phyloP scores from a whole-genome alignment of 2,113 vertebrate species.

The Alectura lathami region DNA sequence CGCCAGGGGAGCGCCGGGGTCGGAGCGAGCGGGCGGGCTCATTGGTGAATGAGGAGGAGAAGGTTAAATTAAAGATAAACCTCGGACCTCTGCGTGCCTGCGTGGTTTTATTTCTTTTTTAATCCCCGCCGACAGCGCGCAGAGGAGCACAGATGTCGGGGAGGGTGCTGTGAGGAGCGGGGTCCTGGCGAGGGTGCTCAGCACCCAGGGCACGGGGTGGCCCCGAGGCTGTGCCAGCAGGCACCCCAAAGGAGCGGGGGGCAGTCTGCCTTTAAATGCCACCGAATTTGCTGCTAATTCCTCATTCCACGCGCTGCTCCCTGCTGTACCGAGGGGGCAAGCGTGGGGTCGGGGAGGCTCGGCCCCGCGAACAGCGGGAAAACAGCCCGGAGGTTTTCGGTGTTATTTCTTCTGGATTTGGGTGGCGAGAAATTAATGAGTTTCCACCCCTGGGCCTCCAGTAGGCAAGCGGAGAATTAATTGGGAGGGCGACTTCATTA shows the following conservation, averaged over 20 bases:
- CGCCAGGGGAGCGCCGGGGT: background rate
- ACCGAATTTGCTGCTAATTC: background rate
- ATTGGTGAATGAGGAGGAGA: background rate
- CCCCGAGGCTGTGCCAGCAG: no score
- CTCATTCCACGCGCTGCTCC: background rate
- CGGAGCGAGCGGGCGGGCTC: background rate
- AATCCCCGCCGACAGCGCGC: no score
- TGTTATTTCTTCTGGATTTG: background rate
- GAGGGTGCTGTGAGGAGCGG: background rate
- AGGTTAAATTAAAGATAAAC: background rate
- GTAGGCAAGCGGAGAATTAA: background rate
- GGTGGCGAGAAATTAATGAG: conserved; percentile 6
- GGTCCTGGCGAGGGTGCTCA: background rate
- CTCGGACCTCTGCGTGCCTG: background rate
- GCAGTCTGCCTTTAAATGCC: background rate
- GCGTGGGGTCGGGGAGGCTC: background rate
- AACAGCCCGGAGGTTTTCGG: background rate
- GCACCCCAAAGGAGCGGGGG: background rate
- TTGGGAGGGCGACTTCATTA: conserved; percentile 3
- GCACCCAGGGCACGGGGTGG: no score
- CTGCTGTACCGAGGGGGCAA: background rate
- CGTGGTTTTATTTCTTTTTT: background rate
- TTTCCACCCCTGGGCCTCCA: background rate
- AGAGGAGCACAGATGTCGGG: no score
- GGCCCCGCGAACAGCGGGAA: background rate